A percentile compares a stretch with the other conserved stretches of the same genome.
phyloP scores from a whole-genome alignment of 2,888 invertebrate genomes.

The Melieria omissa region DNA sequence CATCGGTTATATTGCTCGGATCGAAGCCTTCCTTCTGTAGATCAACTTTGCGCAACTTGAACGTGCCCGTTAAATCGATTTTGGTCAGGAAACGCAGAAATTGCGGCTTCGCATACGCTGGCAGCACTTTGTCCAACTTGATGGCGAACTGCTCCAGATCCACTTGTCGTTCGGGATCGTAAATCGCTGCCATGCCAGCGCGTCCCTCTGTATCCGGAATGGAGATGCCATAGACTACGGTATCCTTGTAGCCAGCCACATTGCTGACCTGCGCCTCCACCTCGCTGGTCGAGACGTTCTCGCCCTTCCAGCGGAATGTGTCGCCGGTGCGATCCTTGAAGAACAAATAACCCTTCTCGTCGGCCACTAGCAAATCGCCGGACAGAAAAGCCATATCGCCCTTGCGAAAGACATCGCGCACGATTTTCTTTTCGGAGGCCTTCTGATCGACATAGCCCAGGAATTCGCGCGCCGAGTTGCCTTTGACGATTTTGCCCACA shows the following conservation, averaged over 20 bases:
- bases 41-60: slow-evolving; percentile 95
- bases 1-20: slow-evolving; percentile 77
- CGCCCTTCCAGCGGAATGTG: slow-evolving; percentile 98
- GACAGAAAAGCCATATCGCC: slow-evolving; percentile 96
- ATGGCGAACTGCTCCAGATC: slow-evolving; percentile 73
- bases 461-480: slow-evolving; percentile 91
- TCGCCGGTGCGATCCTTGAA: slow-evolving; percentile 98
- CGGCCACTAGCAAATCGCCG: slow-evolving; percentile 91
- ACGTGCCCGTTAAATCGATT: slow-evolving; percentile 96
- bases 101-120: slow-evolving; percentile 88
- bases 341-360: slow-evolving; percentile 92
- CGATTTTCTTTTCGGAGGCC: slow-evolving; percentile 93
- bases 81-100: slow-evolving; percentile 86
- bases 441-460: slow-evolving; percentile 92
- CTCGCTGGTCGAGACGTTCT: slow-evolving; percentile 98
- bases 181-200: slow-evolving; percentile 95
- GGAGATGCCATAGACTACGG: slow-evolving; percentile 94
- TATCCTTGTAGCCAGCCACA: slow-evolving; percentile 83
- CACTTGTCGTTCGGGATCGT: slow-evolving; percentile 77
- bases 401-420: slow-evolving; percentile 84
- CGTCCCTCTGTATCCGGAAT: slow-evolving; percentile 84
- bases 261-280: slow-evolving; percentile 93
- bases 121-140: slow-evolving; percentile 77
- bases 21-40: slow-evolving; percentile 92
- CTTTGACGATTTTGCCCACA: slow-evolving; percentile 92